Evolutionary conservation across 2,888 invertebrate species (phyloP).

Genomic region (Steromphala cineraria): DNA sequence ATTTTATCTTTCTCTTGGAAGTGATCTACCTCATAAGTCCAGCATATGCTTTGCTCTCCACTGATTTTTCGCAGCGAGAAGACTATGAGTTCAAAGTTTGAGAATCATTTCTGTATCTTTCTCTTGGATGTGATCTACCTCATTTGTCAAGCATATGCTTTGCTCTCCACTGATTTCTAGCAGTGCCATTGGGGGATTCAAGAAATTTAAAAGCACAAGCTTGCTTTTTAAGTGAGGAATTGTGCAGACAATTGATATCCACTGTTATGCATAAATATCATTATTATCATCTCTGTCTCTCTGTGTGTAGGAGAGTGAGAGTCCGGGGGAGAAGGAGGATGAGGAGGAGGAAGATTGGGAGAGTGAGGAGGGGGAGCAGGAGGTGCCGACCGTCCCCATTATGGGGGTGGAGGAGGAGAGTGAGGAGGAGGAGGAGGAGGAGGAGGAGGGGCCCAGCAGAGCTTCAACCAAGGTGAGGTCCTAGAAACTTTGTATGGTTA

Average conservation of each 20-base stretch:
- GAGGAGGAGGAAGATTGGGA: conserved; percentile 41
- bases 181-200: too few relatives aligned
- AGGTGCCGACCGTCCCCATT: conserved; percentile 24
- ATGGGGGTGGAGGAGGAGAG: conserved; percentile 22
- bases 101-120: too few relatives aligned
- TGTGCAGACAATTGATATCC: too few relatives aligned
- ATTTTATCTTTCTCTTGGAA: background rate
- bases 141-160: too few relatives aligned
- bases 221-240: too few relatives aligned
- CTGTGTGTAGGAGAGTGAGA: conserved; percentile 38
- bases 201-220: too few relatives aligned
- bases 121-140: too few relatives aligned
- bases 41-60: background rate
- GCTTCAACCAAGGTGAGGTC: conserved; percentile 38
- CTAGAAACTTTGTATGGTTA: too few relatives aligned
- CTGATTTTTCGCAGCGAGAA: conserved; percentile 32
- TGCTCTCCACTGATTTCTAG: too few relatives aligned
- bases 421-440: background rate
- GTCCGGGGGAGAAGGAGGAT: conserved; percentile 25
- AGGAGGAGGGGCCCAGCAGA: conserved; percentile 22
- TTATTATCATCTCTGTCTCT: too few relatives aligned
- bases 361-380: conserved; percentile 32
- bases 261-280: too few relatives aligned
- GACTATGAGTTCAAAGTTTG: too few relatives aligned
- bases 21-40: background rate